Base-by-base conservation (phyloP, 2,113 vertebrate species). In the Lota lota region DNA sequence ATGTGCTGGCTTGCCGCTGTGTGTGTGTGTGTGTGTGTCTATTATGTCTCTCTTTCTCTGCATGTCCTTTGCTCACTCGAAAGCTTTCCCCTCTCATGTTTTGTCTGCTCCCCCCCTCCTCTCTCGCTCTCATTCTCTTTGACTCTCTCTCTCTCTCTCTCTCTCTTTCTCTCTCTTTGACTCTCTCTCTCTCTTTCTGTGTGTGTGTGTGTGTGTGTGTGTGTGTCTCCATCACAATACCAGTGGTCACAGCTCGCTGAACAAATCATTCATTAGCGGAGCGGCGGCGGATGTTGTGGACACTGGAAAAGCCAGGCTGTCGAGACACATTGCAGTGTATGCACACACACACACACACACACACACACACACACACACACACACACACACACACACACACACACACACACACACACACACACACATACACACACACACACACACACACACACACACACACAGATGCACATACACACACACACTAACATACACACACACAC, bases 171-270 rank as follows among this genome's bases (percentile, higher is more conserved):
- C 67, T 28, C 70, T 19, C 64, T 63, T 11, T 47, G 19, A 24
- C 33, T 20, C 28, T 57, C 70, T 16, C 67, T 50, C 72, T 72
- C 40, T 51, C 40, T 47, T 59, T 28, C 62, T 60, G 64, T 70
- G 75, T 88, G 86, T 81, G 85, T 89, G 83, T 82, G 75, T 85
- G 67, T 73, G 83, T 79, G 79, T 73, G 80, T 78, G 69, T 82
- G 79, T 82, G 79, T 73, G 77, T 82, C 78, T 74, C 70, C 75
- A 68, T 86, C 81, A 91, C 89, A 90, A 87, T 85, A 79, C 79
- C 80, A 63, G 72, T 75, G 87, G 87, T 90, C 88, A 91, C 90
- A 91, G 88, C 83, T 91, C 89, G 70, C 71, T 80, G 85, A 79
- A 81, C 87, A 87, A 83, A 90, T 89, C 88, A 86, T 91, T 91